A percentile compares a stretch with the other conserved stretches of the same genome.
Conservation (phyloP, 2,888 invertebrate genomes). For the Leptopilina myrica region DNA sequence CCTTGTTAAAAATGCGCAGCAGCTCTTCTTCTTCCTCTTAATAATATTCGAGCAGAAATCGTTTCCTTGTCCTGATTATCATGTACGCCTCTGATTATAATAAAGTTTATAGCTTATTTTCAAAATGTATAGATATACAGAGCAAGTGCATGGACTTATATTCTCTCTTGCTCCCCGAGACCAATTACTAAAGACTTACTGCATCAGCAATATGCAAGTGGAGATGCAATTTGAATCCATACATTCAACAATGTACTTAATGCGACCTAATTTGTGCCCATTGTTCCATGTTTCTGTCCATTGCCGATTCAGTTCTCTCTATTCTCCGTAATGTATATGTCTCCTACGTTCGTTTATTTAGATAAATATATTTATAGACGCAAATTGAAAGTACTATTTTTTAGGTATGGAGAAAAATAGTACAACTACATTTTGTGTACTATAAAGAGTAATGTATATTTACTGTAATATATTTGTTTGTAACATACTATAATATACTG, state of each 20-base stretch:
- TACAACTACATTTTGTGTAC: too few species aligned
- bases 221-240: constrained; percentile 34
- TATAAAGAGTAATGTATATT: too few species aligned
- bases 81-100: constrained; percentile 1
- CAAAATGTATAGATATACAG: too few species aligned
- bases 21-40: background rate
- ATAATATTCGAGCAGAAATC: too few species aligned
- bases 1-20: background rate
- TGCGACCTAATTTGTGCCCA: constrained; percentile 30
- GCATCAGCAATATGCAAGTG: constrained; percentile 26
- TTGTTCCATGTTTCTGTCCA: constrained; percentile 32
- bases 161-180: constrained; percentile 8
- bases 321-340: background rate
- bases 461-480: too few species aligned
- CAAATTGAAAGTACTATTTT: too few species aligned
- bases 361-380: too few species aligned
- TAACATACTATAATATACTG: too few species aligned
- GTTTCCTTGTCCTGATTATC: background rate
- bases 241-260: constrained; percentile 31
- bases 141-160: background rate
- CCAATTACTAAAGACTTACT: constrained; percentile 23
- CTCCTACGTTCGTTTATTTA: too few species aligned
- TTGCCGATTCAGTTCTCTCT: constrained; percentile 12
- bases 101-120: constrained; percentile 6
- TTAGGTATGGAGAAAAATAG: too few species aligned